Evolutionary conservation across 2,113 vertebrate species (phyloP).

Genomic region (Ibidorhyncha struthersii): DNA sequence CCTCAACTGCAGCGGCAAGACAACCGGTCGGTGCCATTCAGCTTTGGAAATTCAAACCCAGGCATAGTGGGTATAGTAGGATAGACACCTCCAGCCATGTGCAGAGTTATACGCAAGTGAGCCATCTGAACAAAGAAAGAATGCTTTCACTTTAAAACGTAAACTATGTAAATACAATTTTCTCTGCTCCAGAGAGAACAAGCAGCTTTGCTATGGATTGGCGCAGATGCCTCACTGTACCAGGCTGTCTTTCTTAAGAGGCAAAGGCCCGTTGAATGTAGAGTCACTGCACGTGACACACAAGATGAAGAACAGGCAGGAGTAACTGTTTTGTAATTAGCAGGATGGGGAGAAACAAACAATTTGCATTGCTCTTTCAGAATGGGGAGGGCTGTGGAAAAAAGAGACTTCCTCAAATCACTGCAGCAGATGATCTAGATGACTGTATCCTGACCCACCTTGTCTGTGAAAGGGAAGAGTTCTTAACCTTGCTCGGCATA

Average conservation of each 20-base stretch:
- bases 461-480: neutral
- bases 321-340: neutral
- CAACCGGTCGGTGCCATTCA: neutral
- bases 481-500: neutral
- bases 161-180: neutral
- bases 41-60: neutral
- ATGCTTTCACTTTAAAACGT: neutral
- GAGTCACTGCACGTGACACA: neutral
- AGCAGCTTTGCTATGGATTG: neutral
- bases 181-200: neutral
- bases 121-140: neutral
- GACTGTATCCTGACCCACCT: neutral
- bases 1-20: neutral
- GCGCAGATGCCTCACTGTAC: neutral
- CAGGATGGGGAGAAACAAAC: neutral
- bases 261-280: neutral
- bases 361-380: neutral
- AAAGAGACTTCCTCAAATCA: neutral
- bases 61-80: rapidly evolving
- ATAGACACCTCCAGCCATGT: neutral
- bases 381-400: neutral
- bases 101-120: rapidly evolving
- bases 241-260: neutral
- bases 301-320: neutral
- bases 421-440: neutral